These are phyloP conservation scores for Pachymerium ferrugineum DNA, from an alignment of 2,888 invertebrate genomes.

Conservation along the genomic window DNA sequence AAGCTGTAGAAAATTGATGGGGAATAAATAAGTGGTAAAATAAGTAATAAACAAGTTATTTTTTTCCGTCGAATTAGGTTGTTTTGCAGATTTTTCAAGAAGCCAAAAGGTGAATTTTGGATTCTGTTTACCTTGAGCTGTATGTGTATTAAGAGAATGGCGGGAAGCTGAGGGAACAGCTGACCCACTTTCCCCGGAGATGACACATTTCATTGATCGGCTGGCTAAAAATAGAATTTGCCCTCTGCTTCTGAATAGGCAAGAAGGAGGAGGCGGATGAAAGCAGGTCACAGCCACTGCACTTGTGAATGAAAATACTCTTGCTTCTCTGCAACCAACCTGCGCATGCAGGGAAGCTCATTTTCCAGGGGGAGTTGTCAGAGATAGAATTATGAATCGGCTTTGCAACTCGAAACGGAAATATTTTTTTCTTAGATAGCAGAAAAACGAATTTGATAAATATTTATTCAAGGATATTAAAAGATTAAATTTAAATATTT, in stretches of 20 bases:
- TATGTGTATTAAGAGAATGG: slow-evolving; percentile 12
- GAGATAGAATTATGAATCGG: too few species aligned
- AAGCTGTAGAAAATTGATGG: too few species aligned
- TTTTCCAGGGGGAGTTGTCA: too few species aligned
- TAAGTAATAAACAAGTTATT: too few species aligned
- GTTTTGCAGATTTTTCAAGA: too few species aligned
- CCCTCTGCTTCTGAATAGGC: slow-evolving; percentile 15
- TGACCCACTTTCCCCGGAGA: slow-evolving; percentile 27
- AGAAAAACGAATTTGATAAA: too few species aligned
- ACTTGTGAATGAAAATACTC: slow-evolving; percentile 25
- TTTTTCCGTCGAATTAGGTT: too few species aligned
- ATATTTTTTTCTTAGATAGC: too few species aligned
- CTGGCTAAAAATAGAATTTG: slow-evolving; percentile 10
- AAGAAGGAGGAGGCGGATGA: slow-evolving; percentile 13
- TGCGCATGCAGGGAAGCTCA: neutral
- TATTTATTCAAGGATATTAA: too few species aligned
- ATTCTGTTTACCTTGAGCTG: slow-evolving; percentile 4
- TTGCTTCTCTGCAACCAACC: neutral
- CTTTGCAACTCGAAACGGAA: too few species aligned
- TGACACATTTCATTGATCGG: slow-evolving; percentile 24
- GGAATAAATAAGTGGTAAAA: too few species aligned
- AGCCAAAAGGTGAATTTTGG: neutral
- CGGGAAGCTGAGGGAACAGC: slow-evolving; percentile 20
- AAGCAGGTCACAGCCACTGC: slow-evolving; percentile 22
- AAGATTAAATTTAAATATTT: too few species aligned